phyloP scores from a whole-genome alignment of 2,888 invertebrate genomes.

The Tetranychus truncatus region DNA sequence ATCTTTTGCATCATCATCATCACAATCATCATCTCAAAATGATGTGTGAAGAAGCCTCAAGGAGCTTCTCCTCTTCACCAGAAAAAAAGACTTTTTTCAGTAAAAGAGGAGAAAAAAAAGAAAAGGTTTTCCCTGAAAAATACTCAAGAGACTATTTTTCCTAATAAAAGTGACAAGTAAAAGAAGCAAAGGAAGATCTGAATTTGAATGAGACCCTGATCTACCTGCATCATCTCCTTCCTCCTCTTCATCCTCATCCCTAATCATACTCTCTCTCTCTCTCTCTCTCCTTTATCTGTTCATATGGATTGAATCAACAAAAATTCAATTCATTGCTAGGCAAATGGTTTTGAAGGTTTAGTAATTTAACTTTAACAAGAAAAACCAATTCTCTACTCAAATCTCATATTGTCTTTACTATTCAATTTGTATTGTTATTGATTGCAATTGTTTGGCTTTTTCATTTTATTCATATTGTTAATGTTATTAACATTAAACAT shows the following conservation, averaged over 20 bases:
- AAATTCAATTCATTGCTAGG: no score
- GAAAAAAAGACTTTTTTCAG: neutral
- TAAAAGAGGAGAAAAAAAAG: neutral
- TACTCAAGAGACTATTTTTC: neutral
- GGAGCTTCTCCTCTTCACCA: neutral
- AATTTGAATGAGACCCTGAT: neutral
- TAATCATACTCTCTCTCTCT: neutral
- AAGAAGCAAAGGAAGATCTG: neutral
- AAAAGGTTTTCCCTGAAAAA: neutral
- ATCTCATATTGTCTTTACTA: no score
- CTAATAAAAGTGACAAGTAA: neutral
- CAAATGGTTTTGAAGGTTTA: no score
- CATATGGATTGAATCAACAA: no score
- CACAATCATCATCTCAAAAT: neutral
- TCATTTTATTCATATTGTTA: neutral
- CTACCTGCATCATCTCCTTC: neutral
- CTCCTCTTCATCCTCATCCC: no score
- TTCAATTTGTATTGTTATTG: no score
- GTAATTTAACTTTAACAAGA: no score
- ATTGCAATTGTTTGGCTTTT: no score
- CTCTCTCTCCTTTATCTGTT: neutral
- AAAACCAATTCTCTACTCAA: no score
- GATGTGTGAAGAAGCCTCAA: neutral
- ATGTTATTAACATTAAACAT: neutral
- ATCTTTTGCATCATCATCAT: neutral